Base-by-base conservation (phyloP, 2,797 vertebrate genomes). In the Erethizon dorsatum region DNA sequence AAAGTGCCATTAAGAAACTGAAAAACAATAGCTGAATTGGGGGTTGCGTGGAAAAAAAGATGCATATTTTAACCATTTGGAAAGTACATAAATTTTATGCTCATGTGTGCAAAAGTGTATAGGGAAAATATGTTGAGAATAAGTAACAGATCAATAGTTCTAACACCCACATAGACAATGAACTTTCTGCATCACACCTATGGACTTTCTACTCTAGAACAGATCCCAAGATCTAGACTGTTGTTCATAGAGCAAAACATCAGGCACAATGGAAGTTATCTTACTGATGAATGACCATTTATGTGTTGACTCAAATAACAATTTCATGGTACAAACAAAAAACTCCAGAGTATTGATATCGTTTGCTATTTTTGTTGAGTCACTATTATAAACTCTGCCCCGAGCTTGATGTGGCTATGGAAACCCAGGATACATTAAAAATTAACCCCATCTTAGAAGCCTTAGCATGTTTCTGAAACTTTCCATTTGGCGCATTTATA, bases 61-160 rank as follows among this genome's bases (percentile, higher is more conserved):
- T 9, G 2, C 15, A 7, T 28, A 56, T 65, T 92, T 94, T n/a
- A 86, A 80, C 15, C 83, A 50, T 65, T 96, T 71, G 56, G 26
- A 97, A 61, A 90, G 17, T 22, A 24, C 31, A 52, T 33, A 15
- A 77, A 94, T 26, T 77, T 93, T 82, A 75, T 24, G 2, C 37
- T 88, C 10, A 67, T 22, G 18, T 83, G 56, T 91, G 7, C 63
- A 93, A 67, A 83, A 87, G 47, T 56, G 4, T 86, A 61, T n/a
- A 41, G 54, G 45, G 59, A 90, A 90, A 90, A 85, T 56, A 14
- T 52, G 56, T 45, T 71, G 50, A 61, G 47, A 94, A 87, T 86
- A 93, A 69, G 33, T 28, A 83, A 63, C 6, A 87, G 7, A 15
- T 28, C n/a, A 90, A 45, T 4, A 78, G 18, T n/a, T 79, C 9